phyloP scores from a whole-genome alignment of 2,888 invertebrate species.

The Linnaemya vulpina region DNA sequence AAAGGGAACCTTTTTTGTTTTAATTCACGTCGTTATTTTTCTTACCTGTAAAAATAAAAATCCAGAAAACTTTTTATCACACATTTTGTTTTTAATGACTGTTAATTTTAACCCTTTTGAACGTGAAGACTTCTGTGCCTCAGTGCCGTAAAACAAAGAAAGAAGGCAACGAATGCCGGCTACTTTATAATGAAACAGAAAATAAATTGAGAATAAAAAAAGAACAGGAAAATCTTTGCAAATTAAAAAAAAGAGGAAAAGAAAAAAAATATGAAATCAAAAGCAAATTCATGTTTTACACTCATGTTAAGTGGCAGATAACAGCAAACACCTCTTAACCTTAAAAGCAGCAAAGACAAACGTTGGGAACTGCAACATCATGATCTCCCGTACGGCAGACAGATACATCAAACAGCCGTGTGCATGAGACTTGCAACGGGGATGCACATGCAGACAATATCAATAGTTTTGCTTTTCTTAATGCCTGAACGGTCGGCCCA shows the following conservation, averaged over 20 bases:
- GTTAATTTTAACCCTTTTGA: slow-evolving; percentile 69
- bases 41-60: slow-evolving; percentile 52
- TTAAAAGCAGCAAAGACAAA: slow-evolving; percentile 32
- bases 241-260: background rate
- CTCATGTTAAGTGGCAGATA: slow-evolving; percentile 72
- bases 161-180: slow-evolving; percentile 13
- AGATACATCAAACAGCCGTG: slow-evolving; percentile 31
- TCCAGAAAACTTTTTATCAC: slow-evolving; percentile 54
- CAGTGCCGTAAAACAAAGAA: slow-evolving; percentile 23
- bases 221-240: slow-evolving; percentile 11
- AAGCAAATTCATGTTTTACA: slow-evolving; percentile 72
- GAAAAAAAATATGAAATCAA: slow-evolving; percentile 44
- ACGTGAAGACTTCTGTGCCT: slow-evolving; percentile 2
- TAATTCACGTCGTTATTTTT: slow-evolving; percentile 8
- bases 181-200: slow-evolving; percentile 11
- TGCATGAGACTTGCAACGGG: slow-evolving; percentile 13
- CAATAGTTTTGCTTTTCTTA: slow-evolving; percentile 11
- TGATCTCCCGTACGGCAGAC: slow-evolving; percentile 37
- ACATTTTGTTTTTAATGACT: slow-evolving; percentile 64
- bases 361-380: slow-evolving; percentile 32
- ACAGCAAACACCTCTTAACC: slow-evolving; percentile 72
- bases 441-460: background rate
- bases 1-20: slow-evolving; percentile 29
- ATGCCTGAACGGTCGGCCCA: background rate
- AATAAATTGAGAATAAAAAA: background rate